phyloP scores from a whole-genome alignment of 2,113 vertebrate genomes.

The Aspidoscelis tigris region DNA sequence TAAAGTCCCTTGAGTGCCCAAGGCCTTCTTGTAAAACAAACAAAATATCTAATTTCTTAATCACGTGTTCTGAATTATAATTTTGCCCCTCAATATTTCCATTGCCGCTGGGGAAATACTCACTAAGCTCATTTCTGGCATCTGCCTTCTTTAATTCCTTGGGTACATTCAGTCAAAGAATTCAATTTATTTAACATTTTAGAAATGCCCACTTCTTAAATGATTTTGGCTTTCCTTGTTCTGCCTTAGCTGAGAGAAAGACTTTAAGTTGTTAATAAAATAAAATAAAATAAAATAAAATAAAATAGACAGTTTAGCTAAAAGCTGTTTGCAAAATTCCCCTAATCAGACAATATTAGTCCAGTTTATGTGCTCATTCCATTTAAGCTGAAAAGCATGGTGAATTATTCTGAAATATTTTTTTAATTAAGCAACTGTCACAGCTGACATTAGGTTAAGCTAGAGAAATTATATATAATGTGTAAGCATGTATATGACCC shows the following conservation, averaged over 20 bases:
- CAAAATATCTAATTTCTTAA: constrained; percentile 49
- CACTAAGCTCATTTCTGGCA: constrained; percentile 59
- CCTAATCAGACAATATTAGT: neutral
- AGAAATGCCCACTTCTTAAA: constrained; percentile 41
- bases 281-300: neutral
- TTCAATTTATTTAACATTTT: constrained; percentile 51
- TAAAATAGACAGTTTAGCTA: neutral
- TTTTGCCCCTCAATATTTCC: constrained; percentile 63
- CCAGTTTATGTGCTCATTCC: neutral
- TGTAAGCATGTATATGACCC: neutral
- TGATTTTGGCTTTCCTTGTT: constrained; percentile 47
- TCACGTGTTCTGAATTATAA: constrained; percentile 45
- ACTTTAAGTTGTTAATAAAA: neutral
- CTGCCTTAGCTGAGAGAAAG: constrained; percentile 34
- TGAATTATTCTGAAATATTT: neutral
- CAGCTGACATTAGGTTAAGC: neutral
- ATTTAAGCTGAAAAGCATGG: neutral
- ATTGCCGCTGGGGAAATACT: constrained; percentile 66
- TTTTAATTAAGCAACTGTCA: neutral
- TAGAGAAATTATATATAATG: neutral
- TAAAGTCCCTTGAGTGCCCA: constrained; percentile 30
- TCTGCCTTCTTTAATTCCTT: constrained; percentile 57
- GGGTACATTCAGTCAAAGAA: constrained; percentile 35
- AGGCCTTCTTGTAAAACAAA: constrained; percentile 4
- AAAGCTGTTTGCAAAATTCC: neutral